phyloP scores from a whole-genome alignment of 1,140 invertebrate genomes.

The Riptortus pedestris region DNA sequence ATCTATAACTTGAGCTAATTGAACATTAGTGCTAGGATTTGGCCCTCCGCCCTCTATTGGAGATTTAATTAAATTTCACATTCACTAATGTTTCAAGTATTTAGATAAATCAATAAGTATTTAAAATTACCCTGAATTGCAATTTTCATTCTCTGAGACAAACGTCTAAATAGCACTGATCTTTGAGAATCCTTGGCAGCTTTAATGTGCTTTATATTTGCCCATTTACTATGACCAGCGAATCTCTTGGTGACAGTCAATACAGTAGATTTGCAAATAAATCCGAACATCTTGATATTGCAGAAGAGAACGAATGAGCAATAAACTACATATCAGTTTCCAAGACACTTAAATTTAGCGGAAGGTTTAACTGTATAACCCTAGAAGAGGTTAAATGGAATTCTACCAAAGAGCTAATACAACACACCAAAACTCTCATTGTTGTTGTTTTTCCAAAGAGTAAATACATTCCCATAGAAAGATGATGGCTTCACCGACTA shows the following conservation, averaged over 20 bases:
- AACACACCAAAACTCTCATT: too few relatives aligned
- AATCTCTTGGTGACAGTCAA: constrained; percentile 35
- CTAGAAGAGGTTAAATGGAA: too few relatives aligned
- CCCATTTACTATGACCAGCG: constrained; percentile 64
- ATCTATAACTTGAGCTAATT: constrained; percentile 45
- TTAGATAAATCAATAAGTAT: neutral
- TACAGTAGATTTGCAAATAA: too few relatives aligned
- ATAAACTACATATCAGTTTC: too few relatives aligned
- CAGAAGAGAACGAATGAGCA: too few relatives aligned
- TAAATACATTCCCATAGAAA: too few relatives aligned
- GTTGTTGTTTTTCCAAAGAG: too few relatives aligned
- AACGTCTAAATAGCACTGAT: constrained; percentile 38
- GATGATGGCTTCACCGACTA: too few relatives aligned
- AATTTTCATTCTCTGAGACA: constrained; percentile 43
- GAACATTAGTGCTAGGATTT: constrained; percentile 46
- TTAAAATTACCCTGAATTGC: constrained; percentile 42
- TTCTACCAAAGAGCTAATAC: too few relatives aligned
- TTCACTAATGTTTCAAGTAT: constrained; percentile 19
- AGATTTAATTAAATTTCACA: constrained; percentile 24
- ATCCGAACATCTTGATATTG: too few relatives aligned
- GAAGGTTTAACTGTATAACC: too few relatives aligned
- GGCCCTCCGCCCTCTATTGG: constrained; percentile 18
- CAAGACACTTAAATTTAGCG: too few relatives aligned
- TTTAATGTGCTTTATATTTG: constrained; percentile 58
- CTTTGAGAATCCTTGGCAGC: constrained; percentile 48